phyloP scores from a whole-genome alignment of 2,888 invertebrate species.

The Scaptomyza cyrtandrae region DNA sequence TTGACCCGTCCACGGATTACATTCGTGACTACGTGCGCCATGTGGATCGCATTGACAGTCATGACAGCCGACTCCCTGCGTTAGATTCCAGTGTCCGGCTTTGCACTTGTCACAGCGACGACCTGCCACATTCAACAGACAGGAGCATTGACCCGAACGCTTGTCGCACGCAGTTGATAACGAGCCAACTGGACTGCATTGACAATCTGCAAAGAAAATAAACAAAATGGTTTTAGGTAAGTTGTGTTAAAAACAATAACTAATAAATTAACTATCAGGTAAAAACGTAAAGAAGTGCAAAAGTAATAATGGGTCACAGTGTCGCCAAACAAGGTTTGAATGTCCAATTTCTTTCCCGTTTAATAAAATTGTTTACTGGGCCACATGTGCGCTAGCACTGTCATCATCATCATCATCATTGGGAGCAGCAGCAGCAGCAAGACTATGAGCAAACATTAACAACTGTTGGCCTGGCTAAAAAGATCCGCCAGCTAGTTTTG shows the following conservation, averaged over 20 bases:
- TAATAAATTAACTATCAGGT: too few species aligned
- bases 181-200: slow-evolving; percentile 91
- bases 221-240: neutral
- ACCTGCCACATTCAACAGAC: slow-evolving; percentile 90
- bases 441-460: slow-evolving; percentile 27
- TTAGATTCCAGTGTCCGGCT: slow-evolving; percentile 91
- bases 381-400: slow-evolving; percentile 38
- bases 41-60: slow-evolving; percentile 92
- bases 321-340: slow-evolving; percentile 22
- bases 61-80: slow-evolving; percentile 90
- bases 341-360: slow-evolving; percentile 18
- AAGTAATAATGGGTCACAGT: neutral
- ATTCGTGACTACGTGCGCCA: slow-evolving; percentile 88
- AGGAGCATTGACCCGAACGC: slow-evolving; percentile 91
- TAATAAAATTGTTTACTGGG: slow-evolving; percentile 43
- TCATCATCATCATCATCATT: slow-evolving; percentile 37
- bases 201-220: slow-evolving; percentile 90
- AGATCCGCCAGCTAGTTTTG: slow-evolving; percentile 54
- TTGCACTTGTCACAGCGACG: slow-evolving; percentile 91
- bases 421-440: slow-evolving; percentile 14
- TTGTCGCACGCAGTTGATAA: slow-evolving; percentile 90
- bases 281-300: neutral
- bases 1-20: slow-evolving; percentile 90
- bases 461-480: slow-evolving; percentile 35
- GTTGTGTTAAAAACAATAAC: too few species aligned